Percentiles rank a stretch among this genome's conserved stretches.
Conservation (phyloP, 2,888 invertebrate genomes). For the Yponomeuta malinellus region DNA sequence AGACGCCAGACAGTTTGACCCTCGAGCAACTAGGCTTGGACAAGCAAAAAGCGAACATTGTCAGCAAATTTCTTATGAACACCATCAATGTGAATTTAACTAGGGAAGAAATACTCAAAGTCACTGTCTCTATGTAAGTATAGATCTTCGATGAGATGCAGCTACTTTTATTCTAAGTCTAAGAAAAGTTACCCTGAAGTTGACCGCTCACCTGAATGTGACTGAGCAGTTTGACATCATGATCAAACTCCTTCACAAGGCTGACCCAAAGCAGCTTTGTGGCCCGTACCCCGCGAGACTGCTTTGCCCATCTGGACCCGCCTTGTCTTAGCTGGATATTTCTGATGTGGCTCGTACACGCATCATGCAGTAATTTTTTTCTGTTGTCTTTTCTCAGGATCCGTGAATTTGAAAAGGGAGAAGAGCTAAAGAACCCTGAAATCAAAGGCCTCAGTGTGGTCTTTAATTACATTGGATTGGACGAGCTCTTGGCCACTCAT, state of each 20-base stretch:
- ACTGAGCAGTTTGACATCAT: no score
- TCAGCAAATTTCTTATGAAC: neutral
- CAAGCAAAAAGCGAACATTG: neutral
- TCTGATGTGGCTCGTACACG: no score
- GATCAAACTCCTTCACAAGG: no score
- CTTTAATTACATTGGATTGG: neutral
- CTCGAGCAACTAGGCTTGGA: slow-evolving; percentile 2
- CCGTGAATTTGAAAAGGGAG: neutral
- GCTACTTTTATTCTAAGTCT: no score
- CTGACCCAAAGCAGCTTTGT: no score
- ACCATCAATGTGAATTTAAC: neutral
- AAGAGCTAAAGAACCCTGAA: neutral
- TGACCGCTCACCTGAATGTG: no score
- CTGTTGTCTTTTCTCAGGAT: neutral
- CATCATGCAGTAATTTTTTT: no score
- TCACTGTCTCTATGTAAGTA: slow-evolving; percentile 3
- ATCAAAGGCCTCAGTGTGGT: neutral
- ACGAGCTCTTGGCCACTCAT: neutral
- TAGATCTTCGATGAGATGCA: no score
- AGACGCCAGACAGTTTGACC: neutral
- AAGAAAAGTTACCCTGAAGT: no score
- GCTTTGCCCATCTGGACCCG: no score
- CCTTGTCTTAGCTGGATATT: no score
- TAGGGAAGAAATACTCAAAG: neutral
- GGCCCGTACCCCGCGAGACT: no score